A percentile compares a stretch with the other conserved stretches of the same genome.
phyloP scores from a whole-genome alignment of 2,797 vertebrate genomes.

The Helarctos malayanus region DNA sequence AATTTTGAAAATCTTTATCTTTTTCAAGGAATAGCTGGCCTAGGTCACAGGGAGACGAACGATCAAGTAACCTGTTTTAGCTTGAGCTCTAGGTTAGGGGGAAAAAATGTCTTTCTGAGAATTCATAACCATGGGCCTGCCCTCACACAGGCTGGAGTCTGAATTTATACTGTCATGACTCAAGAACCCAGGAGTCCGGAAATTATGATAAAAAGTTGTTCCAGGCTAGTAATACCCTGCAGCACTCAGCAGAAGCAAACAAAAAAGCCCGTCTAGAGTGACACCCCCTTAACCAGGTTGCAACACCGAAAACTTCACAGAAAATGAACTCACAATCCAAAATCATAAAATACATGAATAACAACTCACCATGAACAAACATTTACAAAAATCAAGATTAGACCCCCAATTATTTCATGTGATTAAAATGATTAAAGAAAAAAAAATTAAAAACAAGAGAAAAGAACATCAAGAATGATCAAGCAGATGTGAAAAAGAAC shows the following conservation, averaged over 20 bases:
- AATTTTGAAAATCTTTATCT: background rate
- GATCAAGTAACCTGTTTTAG: background rate
- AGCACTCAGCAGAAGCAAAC: background rate
- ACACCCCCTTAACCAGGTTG: background rate
- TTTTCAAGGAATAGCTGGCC: background rate
- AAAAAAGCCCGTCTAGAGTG: background rate
- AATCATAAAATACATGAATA: background rate
- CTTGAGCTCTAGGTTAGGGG: background rate
- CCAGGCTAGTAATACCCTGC: background rate
- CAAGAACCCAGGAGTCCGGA: background rate
- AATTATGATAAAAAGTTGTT: background rate
- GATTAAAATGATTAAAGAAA: slow-evolving; percentile 5
- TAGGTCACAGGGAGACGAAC: background rate
- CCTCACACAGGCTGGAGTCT: background rate
- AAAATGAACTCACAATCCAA: background rate
- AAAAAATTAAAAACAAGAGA: slow-evolving; percentile 8
- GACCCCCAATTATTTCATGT: background rate
- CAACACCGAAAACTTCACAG: background rate
- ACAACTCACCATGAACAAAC: background rate
- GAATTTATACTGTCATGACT: background rate
- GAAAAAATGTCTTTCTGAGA: background rate
- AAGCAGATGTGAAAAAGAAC: background rate
- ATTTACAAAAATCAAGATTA: background rate
- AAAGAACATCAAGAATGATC: background rate
- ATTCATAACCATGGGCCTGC: background rate